Evolutionary conservation across 1,140 invertebrate species (phyloP).

Genomic region (Lordiphosa clarofinis): DNA sequence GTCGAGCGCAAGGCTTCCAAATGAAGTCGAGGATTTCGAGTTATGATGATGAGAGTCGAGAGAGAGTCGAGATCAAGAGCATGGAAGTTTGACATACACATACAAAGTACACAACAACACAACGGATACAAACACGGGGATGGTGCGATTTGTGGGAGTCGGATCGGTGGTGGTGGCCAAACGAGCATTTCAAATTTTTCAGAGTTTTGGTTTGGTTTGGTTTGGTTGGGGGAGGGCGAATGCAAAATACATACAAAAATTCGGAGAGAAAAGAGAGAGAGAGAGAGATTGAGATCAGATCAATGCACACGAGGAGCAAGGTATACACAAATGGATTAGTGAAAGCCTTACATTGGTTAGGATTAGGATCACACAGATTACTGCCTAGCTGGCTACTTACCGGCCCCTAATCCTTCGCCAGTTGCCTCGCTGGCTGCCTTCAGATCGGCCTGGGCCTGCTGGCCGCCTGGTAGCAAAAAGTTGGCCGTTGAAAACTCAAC

Average conservation of each 20-base stretch:
- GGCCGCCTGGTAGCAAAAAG: slow-evolving; percentile 93
- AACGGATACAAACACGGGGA: slow-evolving; percentile 38
- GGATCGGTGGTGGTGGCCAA: slow-evolving; percentile 30
- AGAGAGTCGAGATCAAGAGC: slow-evolving; percentile 26
- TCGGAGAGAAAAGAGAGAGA: slow-evolving; percentile 6
- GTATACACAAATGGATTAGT: slow-evolving; percentile 9
- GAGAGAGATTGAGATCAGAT: slow-evolving; percentile 3
- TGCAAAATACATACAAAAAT: slow-evolving; percentile 14
- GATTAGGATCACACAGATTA: not conserved
- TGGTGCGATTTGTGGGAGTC: slow-evolving; percentile 29
- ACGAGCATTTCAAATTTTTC: slow-evolving; percentile 40
- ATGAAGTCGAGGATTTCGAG: slow-evolving; percentile 52
- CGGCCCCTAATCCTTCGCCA: slow-evolving; percentile 22
- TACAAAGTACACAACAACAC: slow-evolving; percentile 43
- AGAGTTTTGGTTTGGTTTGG: slow-evolving; percentile 12
- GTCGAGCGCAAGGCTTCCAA: slow-evolving; percentile 75
- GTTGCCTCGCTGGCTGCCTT: slow-evolving; percentile 46
- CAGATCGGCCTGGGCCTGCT: slow-evolving; percentile 80
- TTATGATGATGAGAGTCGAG: slow-evolving; percentile 15
- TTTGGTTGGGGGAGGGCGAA: slow-evolving; percentile 13
- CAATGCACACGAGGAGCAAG: slow-evolving; percentile 3
- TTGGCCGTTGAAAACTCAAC: slow-evolving; percentile 88
- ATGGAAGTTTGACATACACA: slow-evolving; percentile 64
- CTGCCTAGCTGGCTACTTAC: slow-evolving; percentile 35
- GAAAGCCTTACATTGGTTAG: not conserved